Conservation (phyloP, 2,888 invertebrate genomes). For the Drosophila gaucha region DNA sequence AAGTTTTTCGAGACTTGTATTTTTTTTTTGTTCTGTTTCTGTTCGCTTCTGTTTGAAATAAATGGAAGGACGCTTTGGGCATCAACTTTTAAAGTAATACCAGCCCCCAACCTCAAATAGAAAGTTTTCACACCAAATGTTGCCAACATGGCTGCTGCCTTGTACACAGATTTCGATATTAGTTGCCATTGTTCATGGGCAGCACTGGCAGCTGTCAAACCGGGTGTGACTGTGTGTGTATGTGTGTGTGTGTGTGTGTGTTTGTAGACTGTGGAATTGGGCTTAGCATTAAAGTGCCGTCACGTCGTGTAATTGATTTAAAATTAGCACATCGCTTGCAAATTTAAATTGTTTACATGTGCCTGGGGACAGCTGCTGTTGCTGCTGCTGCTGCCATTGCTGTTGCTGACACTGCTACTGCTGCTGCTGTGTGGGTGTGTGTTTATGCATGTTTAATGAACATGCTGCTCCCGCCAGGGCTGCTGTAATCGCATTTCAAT, state of each 20-base stretch:
- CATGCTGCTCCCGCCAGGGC: constrained; percentile 62
- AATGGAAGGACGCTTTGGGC: constrained; percentile 56
- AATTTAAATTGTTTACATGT: constrained; percentile 77
- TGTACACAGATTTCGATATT: constrained; percentile 70
- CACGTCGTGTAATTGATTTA: constrained; percentile 76
- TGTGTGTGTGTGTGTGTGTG: constrained; percentile 1
- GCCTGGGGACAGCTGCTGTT: constrained; percentile 68
- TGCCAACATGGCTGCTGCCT: constrained; percentile 58
- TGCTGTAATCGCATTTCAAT: constrained; percentile 77
- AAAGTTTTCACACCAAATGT: constrained; percentile 76
- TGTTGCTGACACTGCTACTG: too few relatives aligned
- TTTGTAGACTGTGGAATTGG: constrained; percentile 29
- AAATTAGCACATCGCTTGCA: constrained; percentile 76
- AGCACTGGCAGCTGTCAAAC: constrained; percentile 52
- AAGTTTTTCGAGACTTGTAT: constrained; percentile 44
- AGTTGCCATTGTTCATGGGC: constrained; percentile 59
- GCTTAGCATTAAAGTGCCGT: constrained; percentile 61
- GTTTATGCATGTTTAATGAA: constrained; percentile 78
- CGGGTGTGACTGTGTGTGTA: background rate
- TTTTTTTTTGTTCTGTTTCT: constrained; percentile 16
- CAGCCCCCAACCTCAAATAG: constrained; percentile 31
- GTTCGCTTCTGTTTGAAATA: constrained; percentile 43
- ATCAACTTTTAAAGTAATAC: constrained; percentile 67
- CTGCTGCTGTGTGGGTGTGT: constrained; percentile 39
- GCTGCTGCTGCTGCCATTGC: background rate